Percentiles rank a stretch among this genome's conserved stretches.
phyloP scores from a whole-genome alignment of 1,140 invertebrate species.

The Drosophila arizonae region DNA sequence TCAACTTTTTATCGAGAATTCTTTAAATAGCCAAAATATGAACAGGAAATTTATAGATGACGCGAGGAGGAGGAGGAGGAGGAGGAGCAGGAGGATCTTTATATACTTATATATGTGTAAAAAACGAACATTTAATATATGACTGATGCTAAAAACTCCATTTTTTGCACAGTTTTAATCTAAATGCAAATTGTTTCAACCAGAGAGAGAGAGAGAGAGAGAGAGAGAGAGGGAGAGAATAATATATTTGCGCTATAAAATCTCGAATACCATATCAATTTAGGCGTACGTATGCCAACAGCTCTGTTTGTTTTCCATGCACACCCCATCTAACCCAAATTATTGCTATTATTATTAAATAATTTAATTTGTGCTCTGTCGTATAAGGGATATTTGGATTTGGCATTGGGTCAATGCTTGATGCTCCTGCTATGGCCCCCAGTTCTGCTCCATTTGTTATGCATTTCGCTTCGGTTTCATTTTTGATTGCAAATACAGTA shows the following conservation, averaged over 20 bases:
- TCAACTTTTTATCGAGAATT: background rate
- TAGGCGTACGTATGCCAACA: background rate
- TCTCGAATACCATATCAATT: too few relatives aligned
- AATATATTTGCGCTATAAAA: background rate
- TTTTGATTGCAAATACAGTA: slow-evolving; percentile 45
- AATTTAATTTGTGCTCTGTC: background rate
- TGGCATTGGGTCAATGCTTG: slow-evolving; percentile 1
- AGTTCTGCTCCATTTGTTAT: slow-evolving; percentile 17
- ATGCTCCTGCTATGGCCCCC: background rate
- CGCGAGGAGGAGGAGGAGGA: too few relatives aligned
- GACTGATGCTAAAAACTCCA: background rate
- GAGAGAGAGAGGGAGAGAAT: background rate
- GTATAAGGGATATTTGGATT: slow-evolving; percentile 16
- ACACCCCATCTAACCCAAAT: slow-evolving; percentile 9
- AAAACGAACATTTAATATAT: too few relatives aligned
- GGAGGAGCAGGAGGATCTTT: too few relatives aligned
- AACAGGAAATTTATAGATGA: background rate
- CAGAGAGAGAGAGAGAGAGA: background rate
- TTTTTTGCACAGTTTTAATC: background rate
- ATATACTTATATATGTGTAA: too few relatives aligned
- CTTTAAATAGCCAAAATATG: background rate
- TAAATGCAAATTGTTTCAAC: slow-evolving; percentile 1
- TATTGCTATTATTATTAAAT: slow-evolving; percentile 21
- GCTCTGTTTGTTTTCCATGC: slow-evolving; percentile 3
- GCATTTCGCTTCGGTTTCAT: slow-evolving; percentile 18